Base-by-base conservation (phyloP, 2,797 vertebrate species). In the Lateolabrax maculatus region DNA sequence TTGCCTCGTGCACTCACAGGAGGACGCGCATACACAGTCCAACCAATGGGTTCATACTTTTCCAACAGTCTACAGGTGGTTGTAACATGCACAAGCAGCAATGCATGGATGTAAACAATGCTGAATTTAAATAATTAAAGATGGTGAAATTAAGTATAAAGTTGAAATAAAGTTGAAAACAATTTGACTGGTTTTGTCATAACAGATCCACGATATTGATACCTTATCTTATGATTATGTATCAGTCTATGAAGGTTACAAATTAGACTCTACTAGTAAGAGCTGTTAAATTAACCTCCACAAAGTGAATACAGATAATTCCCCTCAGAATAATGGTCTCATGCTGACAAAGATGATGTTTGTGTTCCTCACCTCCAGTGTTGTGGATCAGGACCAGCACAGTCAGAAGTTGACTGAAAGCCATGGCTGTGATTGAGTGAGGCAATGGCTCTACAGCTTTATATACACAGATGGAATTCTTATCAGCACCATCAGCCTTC, bases 351-450 rank as follows among this genome's bases (percentile, higher is more conserved):
- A 6, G 1, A 9, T 5, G 10, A 9, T 56, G 11, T 55, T 34
- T 2, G 5, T 43, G 9, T 25, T 3, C 58, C 84, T 90, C 68
- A 91, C 90, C 89, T 75, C 18, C 62, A 19, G 7, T 16, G 70
- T 44, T 49, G 77, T 60, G 52, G 63, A 85, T 44, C 70, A 91
- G 79, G 0, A 83, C 29, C 72, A 89, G 57, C 70, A 37, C 51
- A 37, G 58, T 1, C 10, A 89, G 19, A 0, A 87, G 63, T 48
- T 1, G 49, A 39, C 25, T 52, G 60, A 76, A 48, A 46, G 60
- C 75, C 90, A 91, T 88, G 81, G 51, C 60, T 31, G 48, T 37
- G 53, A 15, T 1, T 2, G 18, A 75, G 71, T 46, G 44, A 46
- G 16, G 68, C 25, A 1, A 41, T 4, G 25, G 0, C 2, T 48